A percentile compares a stretch with the other conserved stretches of the same genome.
Evolutionary conservation across 2,797 vertebrate species (phyloP).

Genomic region (Schizothorax lantsangensis): DNA sequence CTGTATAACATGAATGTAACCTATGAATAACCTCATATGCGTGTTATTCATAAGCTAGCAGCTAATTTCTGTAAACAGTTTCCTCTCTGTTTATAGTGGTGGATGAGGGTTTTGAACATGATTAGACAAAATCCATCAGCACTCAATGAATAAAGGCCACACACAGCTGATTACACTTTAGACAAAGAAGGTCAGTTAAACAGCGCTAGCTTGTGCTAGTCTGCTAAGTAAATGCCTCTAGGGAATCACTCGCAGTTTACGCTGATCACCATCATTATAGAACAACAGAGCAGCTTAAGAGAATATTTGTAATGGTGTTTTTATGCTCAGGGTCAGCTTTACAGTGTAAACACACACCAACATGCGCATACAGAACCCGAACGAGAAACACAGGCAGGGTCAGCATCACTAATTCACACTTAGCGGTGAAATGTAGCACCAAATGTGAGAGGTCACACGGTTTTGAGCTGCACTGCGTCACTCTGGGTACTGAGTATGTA

Average conservation of each 20-base stretch:
- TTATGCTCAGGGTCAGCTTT: conserved; percentile 22
- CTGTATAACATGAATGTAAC: background rate
- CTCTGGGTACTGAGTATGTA: background rate
- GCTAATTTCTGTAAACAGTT: conserved; percentile 11
- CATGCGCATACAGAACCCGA: background rate
- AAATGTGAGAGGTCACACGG: background rate
- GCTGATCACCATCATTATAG: conserved; percentile 7
- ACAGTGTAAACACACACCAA: conserved; percentile 34
- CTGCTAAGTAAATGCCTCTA: conserved; percentile 38
- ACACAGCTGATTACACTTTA: conserved; percentile 39
- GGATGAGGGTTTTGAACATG: conserved; percentile 28
- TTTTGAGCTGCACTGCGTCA: conserved; percentile 9
- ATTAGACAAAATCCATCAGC: conserved; percentile 30
- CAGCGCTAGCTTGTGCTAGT: conserved; percentile 11
- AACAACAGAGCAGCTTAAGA: conserved; percentile 17
- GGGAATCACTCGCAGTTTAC: conserved; percentile 7
- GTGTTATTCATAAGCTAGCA: background rate
- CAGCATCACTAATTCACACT: conserved; percentile 20
- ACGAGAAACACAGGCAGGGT: conserved; percentile 15
- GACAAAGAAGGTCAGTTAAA: conserved; percentile 41
- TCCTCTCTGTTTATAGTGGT: background rate
- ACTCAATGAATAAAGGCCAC: conserved; percentile 18
- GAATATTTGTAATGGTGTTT: conserved; percentile 20
- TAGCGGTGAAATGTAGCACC: conserved; percentile 18
- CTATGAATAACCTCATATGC: background rate